phyloP scores from a whole-genome alignment of 2,888 invertebrate genomes.

The Pogonocherus hispidulus region DNA sequence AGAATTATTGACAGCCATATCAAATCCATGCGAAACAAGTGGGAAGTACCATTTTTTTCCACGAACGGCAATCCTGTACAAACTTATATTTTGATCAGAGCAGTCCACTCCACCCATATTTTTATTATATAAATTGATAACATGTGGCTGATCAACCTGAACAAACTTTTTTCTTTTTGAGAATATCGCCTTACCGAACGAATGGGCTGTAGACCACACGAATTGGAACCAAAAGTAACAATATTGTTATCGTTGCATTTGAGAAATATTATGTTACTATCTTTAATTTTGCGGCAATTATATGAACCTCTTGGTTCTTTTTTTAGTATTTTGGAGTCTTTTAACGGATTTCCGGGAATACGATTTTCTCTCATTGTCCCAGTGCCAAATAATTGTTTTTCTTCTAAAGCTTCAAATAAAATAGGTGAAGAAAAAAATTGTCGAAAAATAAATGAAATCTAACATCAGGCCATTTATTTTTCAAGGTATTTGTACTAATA shows the following conservation, averaged over 20 bases:
- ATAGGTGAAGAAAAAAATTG: not conserved
- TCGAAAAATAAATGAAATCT: not conserved
- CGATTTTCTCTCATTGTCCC: not conserved
- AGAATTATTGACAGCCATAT: conserved; percentile 54
- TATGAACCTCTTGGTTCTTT: not conserved
- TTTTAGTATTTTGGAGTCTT: not conserved
- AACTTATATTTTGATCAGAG: conserved; percentile 52
- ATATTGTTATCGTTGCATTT: too few species aligned
- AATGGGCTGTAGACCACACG: too few species aligned
- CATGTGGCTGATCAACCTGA: conserved; percentile 45
- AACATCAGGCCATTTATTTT: not conserved
- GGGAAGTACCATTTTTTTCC: conserved; percentile 59
- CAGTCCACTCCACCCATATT: conserved; percentile 56
- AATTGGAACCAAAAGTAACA: too few species aligned
- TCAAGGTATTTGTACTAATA: not conserved
- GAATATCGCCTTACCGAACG: too few species aligned
- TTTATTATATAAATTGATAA: conserved; percentile 47
- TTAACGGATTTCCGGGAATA: not conserved
- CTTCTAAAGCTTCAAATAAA: not conserved
- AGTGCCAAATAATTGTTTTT: not conserved
- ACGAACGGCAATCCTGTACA: conserved; percentile 38
- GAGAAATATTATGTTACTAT: too few species aligned
- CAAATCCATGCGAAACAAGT: conserved; percentile 51
- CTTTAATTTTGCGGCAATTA: too few species aligned
- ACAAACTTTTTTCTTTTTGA: too few species aligned